Base-by-base conservation (phyloP, 2,797 vertebrate species). In the Acanthis flammea region DNA sequence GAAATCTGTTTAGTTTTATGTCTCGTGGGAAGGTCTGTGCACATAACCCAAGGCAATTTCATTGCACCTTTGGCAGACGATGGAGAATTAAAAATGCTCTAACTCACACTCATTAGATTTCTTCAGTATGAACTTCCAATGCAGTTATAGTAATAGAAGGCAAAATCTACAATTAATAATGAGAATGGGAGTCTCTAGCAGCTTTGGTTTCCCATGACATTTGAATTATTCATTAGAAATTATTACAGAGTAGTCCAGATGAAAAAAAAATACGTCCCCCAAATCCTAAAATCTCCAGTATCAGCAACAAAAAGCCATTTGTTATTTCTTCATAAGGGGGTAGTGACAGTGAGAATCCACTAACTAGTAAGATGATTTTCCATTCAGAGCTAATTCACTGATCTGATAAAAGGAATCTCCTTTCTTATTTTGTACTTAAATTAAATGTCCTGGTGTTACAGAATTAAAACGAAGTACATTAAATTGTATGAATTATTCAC, bases 401-500 rank as follows among this genome's bases (percentile, higher is more conserved):
- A 95, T 96, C 88, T 82, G 79, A 95, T 94, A 95, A 96, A 91
- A 96, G 79, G 86, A 96, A 96, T 80, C 10, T 80, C 48, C 67
- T 95, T 94, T 97, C 76, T 95, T 92, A 92, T 89, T 98, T 97
- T 94, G 28, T 75, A 71, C 8, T 9, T 96, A 97, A 95, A 97
- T 94, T 92, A 96, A 97, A 95, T 91, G 62, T 88, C 76, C 77
- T 94, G 81, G 78, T 96, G 88, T 94, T 92, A 90, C 14, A 35
- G 55, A 97, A 97, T 96, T 96, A 91, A 96, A 93, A 97, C 72
- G 75, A 95, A 81, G 42, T 84, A 81, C 90, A 93, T 85, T 94
- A 95, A 75, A 71, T 74, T 47, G 19, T 77, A 92, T 97, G 88
- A 98, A 97, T 97, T 97, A 97, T 97, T 98, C 95, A 95, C 67